Evolutionary conservation across 1,140 invertebrate genomes (phyloP), one percentile per base, ranked within the genome.

Genomic region (Drosophila yakuba): DNA sequence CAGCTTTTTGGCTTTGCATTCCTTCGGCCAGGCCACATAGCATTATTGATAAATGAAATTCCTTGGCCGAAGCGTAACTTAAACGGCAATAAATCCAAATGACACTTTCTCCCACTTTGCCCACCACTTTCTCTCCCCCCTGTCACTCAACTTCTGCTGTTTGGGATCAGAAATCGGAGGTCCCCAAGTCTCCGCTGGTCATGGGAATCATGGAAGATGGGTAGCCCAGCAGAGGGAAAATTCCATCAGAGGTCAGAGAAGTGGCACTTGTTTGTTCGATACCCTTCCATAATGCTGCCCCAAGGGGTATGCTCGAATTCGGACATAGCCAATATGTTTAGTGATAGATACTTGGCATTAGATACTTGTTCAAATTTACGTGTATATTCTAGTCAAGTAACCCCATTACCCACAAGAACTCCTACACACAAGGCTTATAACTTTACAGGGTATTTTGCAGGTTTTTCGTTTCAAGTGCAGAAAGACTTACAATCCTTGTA

Each of bases 401-500:
- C 7, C 7, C 28, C 2, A 32, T 8, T 32, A 10, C 2, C 8
- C 32, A 8, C 6, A 15, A 17, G 41, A 15, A 17, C 0, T 4
- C 10, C 11, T 8, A 43, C 17, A 45, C 20, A n/a, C 11, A 11
- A 4, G 4, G 3, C 14, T 39, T 20, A 0, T 20, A 5, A 45
- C 11, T 50, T 51, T 32, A 32, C 12, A 54, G 35, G 50, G 35
- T 35, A 41, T 41, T 41, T 39, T 1, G 0, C 12, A 15, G 68
- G 32, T 78, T 69, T 51, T 38, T 7, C 7, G 10, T 6, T 50
- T 28, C 8, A 20, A 12, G 8, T 3, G 2, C 3, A 2, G 12
- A 2, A 2, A 5, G 14, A 85, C 91, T 93, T 91, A 93, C 93
- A 93, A 56, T 68, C 92, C 92, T 39, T 93, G 83, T 0, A 93